Base-by-base conservation (phyloP, 2,797 vertebrate species). In the Tenualosa thibaudeaui region DNA sequence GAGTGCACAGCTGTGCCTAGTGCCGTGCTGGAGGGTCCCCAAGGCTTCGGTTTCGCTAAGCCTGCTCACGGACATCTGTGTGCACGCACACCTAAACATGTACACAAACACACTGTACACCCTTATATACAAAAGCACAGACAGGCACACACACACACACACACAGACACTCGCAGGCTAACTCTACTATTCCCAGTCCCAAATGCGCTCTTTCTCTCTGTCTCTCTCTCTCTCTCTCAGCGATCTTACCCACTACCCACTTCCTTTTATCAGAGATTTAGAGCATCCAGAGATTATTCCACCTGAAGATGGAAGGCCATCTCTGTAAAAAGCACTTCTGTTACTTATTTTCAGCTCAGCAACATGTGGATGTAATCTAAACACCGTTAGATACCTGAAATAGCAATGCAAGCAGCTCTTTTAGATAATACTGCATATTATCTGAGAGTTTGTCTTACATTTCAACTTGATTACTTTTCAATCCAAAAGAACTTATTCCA, bases 41-140 rank as follows among this genome's bases (percentile, higher is more conserved):
- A 62, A 62, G 58, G 58, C 58, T 62, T 62, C n/a, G 7, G n/a
- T 62, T 62, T 24, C n/a, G n/a, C 58, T 62, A 62, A 62, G n/a
- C 58, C 58, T 3, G 58, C 58, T 62, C 22, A 13, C 58, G n/a
- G n/a, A 60, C 65, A 71, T 71, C 65, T 71, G 65, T 37, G 65
- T 26, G 62, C 62, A 65, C 65, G 26, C 65, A 37, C 65, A 71
- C 65, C 26, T 17, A 71, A 31, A 40, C 65, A 71, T 37, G 7
- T 12, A 71, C 58, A 62, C 58, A 24, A 24, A 62, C 58, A 62
- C n/a, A n/a, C 58, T 62, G 58, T 62, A 62, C n/a, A n/a, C 58
- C 24, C 58, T 24, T 62, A 24, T 24, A 8, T 62, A 62, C 58
- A 62, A 24, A 62, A 26, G 12, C 10, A 31, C 13, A 37, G 9